Percentiles rank a stretch among this genome's conserved stretches.
Evolutionary conservation across 2,797 vertebrate genomes (phyloP).

Genomic region (Melanotaenia maccullochi): DNA sequence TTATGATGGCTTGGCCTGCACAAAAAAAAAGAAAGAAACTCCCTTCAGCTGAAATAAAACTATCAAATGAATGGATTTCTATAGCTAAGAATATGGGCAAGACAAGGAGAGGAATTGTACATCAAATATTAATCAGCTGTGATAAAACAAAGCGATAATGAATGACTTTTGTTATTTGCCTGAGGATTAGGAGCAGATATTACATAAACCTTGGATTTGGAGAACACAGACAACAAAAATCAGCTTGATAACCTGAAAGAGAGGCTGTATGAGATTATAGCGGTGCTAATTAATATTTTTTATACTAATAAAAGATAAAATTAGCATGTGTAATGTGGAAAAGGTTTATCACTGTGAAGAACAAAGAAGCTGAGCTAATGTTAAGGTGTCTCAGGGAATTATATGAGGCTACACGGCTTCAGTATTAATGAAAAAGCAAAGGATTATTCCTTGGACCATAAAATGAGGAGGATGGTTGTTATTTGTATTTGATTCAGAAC

Average conservation of each 20-base stretch:
- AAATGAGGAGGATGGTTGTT: neutral
- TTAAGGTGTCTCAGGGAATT: neutral
- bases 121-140: conserved; percentile 28
- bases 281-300: conserved; percentile 18
- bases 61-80: conserved; percentile 59
- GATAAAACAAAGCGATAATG: conserved; percentile 19
- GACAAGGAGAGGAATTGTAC: conserved; percentile 14
- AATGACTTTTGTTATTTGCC: conserved; percentile 18
- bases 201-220: conserved; percentile 23
- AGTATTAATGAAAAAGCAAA: neutral
- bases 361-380: neutral
- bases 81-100: conserved; percentile 6
- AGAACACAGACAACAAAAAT: conserved; percentile 25
- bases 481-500: neutral
- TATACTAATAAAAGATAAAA: conserved; percentile 15
- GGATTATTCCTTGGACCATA: neutral
- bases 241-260: neutral
- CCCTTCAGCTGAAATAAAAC: conserved; percentile 66
- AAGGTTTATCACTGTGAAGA: conserved; percentile 11
- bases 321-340: conserved; percentile 2
- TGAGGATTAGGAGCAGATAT: conserved; percentile 23
- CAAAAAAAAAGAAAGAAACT: conserved; percentile 57
- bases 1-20: conserved; percentile 43
- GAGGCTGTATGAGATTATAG: conserved; percentile 1
- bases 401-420: neutral